Base-by-base conservation (phyloP, 2,113 vertebrate genomes). In the Periophthalmus modestus region DNA sequence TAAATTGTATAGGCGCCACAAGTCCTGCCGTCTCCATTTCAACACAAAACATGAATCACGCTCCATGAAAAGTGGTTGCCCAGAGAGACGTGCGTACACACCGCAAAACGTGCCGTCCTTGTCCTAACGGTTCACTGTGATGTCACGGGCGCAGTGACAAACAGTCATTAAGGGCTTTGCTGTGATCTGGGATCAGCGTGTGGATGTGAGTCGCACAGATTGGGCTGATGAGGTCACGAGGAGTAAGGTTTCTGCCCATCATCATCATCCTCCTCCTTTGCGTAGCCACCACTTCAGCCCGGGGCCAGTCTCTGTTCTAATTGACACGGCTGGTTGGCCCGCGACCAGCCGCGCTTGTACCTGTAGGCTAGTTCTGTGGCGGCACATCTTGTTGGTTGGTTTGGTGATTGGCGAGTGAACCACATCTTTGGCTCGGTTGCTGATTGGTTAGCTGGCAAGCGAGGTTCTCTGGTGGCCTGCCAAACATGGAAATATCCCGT, bases 401-500 rank as follows among this genome's bases (percentile, higher is more conserved):
- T 57, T 65, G 62, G 62, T 70, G 80, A 86, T 79, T 75, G 74
- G 74, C 74, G 9, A 24, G 68, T 55, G 14, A 13, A 71, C 80
- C 70, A 79, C 77, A 46, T 74, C 72, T 59, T 75, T 28, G 87
- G 85, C 79, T 79, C 83, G 82, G 78, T 77, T 2, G n/a, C 74
- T 83, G 88, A 88, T 85, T 89, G 81, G 87, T 82, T 78, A 61
- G 75, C 78, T 86, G 88, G 87, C 85, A 84, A 33, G 52, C 73
- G 1, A 18, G 1, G 50, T 72, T 23, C 79, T 61, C 77, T 82
- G 83, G 76, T 83, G 72, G 73, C 50, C 87, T 85, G 92, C 92
- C 93, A 89, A 92, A 90, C 91, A 90, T 94, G 94, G 93, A 94
- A 93, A 94, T 89, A 92, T 93, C 92, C 89, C 91, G 88, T 93